Conservation (phyloP, 2,797 vertebrate species). For the Schizopygopsis pylzovi region DNA sequence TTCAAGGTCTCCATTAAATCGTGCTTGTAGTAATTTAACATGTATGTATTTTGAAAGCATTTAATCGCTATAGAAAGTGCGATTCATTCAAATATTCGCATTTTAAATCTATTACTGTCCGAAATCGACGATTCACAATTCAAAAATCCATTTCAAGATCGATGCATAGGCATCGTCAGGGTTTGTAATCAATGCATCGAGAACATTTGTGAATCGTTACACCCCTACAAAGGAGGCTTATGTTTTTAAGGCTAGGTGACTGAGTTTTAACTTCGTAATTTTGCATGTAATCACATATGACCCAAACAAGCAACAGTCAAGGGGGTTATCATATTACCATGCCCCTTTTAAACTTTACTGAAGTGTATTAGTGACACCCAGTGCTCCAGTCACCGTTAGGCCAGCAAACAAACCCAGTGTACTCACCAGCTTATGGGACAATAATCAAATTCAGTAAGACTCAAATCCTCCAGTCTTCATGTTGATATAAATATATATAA, state of each 20-base stretch:
- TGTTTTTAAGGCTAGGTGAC: neutral
- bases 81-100: no score
- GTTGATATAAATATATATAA: neutral
- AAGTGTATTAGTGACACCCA: neutral
- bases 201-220: no score
- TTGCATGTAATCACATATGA: neutral
- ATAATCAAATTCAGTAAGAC: neutral
- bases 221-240: neutral
- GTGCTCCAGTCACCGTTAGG: neutral
- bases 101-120: no score
- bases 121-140: no score
- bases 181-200: no score
- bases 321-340: neutral
- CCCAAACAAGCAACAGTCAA: neutral
- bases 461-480: neutral
- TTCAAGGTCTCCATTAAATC: no score
- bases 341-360: neutral
- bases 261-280: neutral
- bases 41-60: no score
- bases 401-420: neutral
- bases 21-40: no score
- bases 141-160: no score
- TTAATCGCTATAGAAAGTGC: no score
- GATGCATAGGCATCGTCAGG: no score
- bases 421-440: neutral